Evolutionary conservation across 1,140 invertebrate genomes (phyloP), one percentile per base, ranked within the genome.

Genomic region (Trachymyrmex septentrionalis): DNA sequence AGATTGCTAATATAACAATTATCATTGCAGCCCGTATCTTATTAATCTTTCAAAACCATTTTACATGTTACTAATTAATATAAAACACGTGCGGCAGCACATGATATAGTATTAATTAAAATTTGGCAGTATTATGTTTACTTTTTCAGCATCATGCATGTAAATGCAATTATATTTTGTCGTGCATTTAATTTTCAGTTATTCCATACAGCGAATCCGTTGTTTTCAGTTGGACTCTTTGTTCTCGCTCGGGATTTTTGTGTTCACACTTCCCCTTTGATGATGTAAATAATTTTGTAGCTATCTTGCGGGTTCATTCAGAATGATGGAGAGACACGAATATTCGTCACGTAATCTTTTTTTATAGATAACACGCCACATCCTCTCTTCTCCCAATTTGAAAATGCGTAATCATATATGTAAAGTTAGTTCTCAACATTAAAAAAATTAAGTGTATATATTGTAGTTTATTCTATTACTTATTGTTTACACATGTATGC

Each of bases 181-280:
- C 24, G 48, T 63, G n/a, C 27, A 73, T 84, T 84, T 73, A 84
- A 84, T 84, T 84, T 84, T 84, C 69, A 84, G 55, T 84, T 75
- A 84, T 84, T 73, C 69, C 55, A 61, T 34, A 61, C 27, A 44
- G 24, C 21, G 55, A 63, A 44, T 57, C 44, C 53, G 24, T 44
- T 30, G 21, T 30, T 82, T 73, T n/a, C 55, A 73, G 14, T 55
- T 48, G 69, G 4, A 63, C 59, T 50, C 72, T 82, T 82, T 38
- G 53, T n/a, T 34, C 24, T 27, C 44, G 21, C 12, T n/a, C 24
- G 38, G 6, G 38, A 66, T 55, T 80, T 80, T 80, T 66, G 27
- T 50, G 38, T 59, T 75, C 24, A 4, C 44, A 12, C 21, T 57
- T 63, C 12, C 44, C n/a, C 64, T 57, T 71, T 81, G n/a, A 19